These are phyloP conservation scores for Pitta sordida DNA, from an alignment of 2,113 vertebrate species.

Conservation along the genomic window DNA sequence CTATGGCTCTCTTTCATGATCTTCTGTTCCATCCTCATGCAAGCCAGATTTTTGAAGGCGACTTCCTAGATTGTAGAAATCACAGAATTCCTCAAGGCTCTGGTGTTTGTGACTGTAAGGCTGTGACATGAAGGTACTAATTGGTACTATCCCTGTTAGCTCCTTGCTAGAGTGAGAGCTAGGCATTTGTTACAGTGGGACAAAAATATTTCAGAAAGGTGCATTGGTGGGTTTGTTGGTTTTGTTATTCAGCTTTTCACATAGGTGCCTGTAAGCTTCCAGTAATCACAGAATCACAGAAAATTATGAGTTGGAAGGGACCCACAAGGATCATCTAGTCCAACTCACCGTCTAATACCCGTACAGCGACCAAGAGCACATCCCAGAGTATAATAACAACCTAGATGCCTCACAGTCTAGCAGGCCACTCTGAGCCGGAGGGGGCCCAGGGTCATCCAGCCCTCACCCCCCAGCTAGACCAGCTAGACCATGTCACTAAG, in stretches of 20 bases:
- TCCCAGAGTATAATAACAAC: no score
- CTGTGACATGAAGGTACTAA: not conserved
- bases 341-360: no score
- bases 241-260: not conserved
- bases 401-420: no score
- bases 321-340: no score
- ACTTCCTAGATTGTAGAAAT: not conserved
- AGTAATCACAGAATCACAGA: not conserved
- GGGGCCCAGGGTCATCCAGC: no score
- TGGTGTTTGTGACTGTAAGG: not conserved
- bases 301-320: no score
- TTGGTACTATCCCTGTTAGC: not conserved
- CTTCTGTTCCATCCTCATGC: not conserved
- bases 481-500: no score
- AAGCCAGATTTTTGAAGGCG: not conserved
- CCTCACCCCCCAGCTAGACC: no score
- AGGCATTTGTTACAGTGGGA: not conserved
- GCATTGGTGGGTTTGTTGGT: not conserved
- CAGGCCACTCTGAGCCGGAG: no score
- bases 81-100: not conserved
- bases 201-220: not conserved
- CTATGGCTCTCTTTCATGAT: not conserved
- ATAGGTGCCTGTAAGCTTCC: not conserved
- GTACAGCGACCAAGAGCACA: no score
- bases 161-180: not conserved